These are phyloP conservation scores for Geococcyx californianus DNA, from an alignment of 2,113 vertebrate genomes.

Conservation along the genomic window DNA sequence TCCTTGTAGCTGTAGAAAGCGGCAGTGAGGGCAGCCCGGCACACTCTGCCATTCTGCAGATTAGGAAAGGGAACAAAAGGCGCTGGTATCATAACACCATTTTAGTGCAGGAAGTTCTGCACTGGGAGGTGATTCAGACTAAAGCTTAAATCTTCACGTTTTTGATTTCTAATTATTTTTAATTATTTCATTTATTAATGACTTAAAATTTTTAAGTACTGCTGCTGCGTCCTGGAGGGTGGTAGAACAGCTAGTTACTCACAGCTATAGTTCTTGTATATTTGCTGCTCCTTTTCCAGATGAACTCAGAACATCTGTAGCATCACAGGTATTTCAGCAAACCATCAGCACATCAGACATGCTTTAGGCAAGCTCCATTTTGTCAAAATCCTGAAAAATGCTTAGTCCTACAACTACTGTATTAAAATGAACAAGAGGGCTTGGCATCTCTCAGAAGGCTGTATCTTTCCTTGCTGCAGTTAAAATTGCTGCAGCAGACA, in stretches of 20 bases:
- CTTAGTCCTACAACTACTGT: background rate
- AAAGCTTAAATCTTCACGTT: background rate
- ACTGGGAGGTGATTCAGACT: background rate
- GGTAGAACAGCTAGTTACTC: background rate
- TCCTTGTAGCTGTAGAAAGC: background rate
- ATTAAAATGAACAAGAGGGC: background rate
- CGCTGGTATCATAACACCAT: background rate
- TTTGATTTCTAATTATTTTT: background rate
- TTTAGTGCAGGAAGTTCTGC: background rate
- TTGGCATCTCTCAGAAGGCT: background rate
- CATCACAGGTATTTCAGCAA: background rate
- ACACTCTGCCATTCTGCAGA: background rate
- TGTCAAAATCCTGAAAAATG: background rate
- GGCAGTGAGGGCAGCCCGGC: background rate
- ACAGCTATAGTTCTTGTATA: background rate
- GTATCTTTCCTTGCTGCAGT: background rate
- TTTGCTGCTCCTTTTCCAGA: background rate
- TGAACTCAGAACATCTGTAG: background rate
- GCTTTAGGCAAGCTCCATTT: background rate
- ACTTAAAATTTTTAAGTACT: background rate
- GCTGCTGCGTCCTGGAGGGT: conserved; percentile 25
- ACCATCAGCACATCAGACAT: background rate
- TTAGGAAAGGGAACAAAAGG: background rate
- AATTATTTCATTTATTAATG: background rate
- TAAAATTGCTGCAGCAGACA: background rate